Percentiles rank a stretch among this genome's conserved stretches.
Conservation (phyloP, 2,888 invertebrate species). For the Caenorhabditis parvicauda region DNA sequence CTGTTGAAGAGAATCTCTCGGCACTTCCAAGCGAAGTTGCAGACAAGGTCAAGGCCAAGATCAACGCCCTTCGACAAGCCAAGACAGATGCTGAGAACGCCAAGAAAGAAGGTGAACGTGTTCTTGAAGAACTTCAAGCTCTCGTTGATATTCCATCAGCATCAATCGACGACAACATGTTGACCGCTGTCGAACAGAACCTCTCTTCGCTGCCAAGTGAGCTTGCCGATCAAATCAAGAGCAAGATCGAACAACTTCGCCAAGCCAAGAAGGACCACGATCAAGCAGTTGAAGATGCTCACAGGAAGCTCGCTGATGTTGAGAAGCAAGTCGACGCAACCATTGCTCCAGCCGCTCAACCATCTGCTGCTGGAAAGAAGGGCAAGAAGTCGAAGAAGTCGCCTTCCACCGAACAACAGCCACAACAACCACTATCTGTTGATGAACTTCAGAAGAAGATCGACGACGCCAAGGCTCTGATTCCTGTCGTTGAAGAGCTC, state of each 20-base stretch:
- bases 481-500: too few relatives aligned
- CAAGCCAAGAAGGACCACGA: slow-evolving; percentile 1
- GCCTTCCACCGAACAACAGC: too few relatives aligned
- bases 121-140: slow-evolving; percentile 7
- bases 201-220: slow-evolving; percentile 4
- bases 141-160: slow-evolving; percentile 6
- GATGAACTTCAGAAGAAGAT: too few relatives aligned
- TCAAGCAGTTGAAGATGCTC: too few relatives aligned
- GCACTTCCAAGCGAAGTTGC: slow-evolving; percentile 19
- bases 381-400: too few relatives aligned
- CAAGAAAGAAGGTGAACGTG: slow-evolving; percentile 9
- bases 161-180: slow-evolving; percentile 8
- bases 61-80: slow-evolving; percentile 6
- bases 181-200: slow-evolving; percentile 6
- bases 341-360: too few relatives aligned
- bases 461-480: too few relatives aligned
- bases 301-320: too few relatives aligned
- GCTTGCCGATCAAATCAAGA: slow-evolving; percentile 1
- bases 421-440: too few relatives aligned
- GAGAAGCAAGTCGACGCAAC: too few relatives aligned
- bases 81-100: slow-evolving; percentile 2
- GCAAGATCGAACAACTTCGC: slow-evolving; percentile 13
- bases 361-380: too few relatives aligned
- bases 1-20: slow-evolving; percentile 16
- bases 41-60: too few relatives aligned